Percentiles rank a stretch among this genome's conserved stretches.
Evolutionary conservation across 64 coral and sea anemone genomes (phyloP).

Genomic region (Montipora foliosa): DNA sequence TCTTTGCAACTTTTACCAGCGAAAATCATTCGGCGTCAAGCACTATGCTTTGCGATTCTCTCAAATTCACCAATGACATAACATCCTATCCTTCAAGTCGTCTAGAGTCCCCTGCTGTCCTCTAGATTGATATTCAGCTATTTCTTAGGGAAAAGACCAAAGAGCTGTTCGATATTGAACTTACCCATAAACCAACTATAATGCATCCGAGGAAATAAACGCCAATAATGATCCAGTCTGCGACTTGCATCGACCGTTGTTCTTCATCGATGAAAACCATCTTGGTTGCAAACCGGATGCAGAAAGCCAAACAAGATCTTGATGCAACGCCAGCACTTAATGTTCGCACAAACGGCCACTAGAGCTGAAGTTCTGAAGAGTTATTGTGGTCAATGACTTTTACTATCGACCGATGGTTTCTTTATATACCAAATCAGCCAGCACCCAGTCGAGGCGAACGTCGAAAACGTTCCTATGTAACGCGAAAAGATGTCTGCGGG

Average conservation of each 20-base stretch:
- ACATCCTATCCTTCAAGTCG: no score
- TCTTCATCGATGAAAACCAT: slow-evolving; percentile 4
- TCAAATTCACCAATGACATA: no score
- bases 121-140: background rate
- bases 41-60: no score
- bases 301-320: background rate
- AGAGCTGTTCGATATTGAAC: background rate
- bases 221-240: slow-evolving; percentile 17
- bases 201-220: slow-evolving; percentile 30
- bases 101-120: background rate
- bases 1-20: no score
- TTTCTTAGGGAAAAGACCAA: background rate
- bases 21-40: no score
- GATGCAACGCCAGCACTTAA: background rate
- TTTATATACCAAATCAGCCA: background rate
- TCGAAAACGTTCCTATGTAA: background rate
- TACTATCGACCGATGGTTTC: background rate
- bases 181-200: slow-evolving; percentile 28
- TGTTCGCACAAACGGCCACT: background rate
- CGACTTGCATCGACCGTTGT: background rate
- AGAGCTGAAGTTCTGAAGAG: background rate
- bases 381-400: background rate
- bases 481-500: background rate
- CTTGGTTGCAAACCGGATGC: background rate
- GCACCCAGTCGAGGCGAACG: background rate